A percentile compares a stretch with the other conserved stretches of the same genome.
phyloP scores from a whole-genome alignment of 1,140 invertebrate genomes.

The Zophobas morio region DNA sequence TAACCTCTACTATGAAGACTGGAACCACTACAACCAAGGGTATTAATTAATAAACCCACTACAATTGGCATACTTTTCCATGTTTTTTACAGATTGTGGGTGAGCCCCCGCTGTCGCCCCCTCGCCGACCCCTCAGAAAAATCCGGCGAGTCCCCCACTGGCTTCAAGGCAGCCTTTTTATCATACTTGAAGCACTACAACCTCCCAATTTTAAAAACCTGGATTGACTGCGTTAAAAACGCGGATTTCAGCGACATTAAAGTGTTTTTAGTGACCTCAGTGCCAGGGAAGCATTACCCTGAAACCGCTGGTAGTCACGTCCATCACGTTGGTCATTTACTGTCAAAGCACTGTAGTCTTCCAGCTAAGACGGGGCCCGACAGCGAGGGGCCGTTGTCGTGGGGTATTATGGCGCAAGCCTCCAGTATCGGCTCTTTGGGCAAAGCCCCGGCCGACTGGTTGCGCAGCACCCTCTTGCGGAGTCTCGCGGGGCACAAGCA shows the following conservation, averaged over 20 bases:
- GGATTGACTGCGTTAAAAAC: conserved; percentile 81
- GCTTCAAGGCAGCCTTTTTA: conserved; percentile 89
- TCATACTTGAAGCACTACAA: conserved; percentile 86
- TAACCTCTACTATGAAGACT: conserved; percentile 92
- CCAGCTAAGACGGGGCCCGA: conserved; percentile 69
- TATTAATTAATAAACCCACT: conserved; percentile 60
- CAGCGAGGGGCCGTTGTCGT: conserved; percentile 72
- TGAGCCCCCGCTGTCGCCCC: conserved; percentile 84
- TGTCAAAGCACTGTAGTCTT: conserved; percentile 76
- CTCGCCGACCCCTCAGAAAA: conserved; percentile 71
- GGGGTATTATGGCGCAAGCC: conserved; percentile 86
- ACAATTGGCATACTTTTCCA: conserved; percentile 14
- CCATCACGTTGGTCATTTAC: conserved; percentile 76
- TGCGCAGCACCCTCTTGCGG: conserved; percentile 76
- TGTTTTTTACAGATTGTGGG: conserved; percentile 79
- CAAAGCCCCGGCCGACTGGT: conserved; percentile 78
- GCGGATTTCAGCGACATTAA: conserved; percentile 84
- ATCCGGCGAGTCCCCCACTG: conserved; percentile 86
- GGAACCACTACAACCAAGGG: conserved; percentile 96
- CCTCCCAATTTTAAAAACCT: conserved; percentile 76
- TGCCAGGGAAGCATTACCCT: conserved; percentile 84
- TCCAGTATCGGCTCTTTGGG: conserved; percentile 93
- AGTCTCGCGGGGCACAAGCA: conserved; percentile 73
- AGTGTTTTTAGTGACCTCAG: conserved; percentile 88
- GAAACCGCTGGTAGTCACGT: conserved; percentile 78